Conservation (phyloP, 2,113 vertebrate genomes). For the Ammodytes marinus region DNA sequence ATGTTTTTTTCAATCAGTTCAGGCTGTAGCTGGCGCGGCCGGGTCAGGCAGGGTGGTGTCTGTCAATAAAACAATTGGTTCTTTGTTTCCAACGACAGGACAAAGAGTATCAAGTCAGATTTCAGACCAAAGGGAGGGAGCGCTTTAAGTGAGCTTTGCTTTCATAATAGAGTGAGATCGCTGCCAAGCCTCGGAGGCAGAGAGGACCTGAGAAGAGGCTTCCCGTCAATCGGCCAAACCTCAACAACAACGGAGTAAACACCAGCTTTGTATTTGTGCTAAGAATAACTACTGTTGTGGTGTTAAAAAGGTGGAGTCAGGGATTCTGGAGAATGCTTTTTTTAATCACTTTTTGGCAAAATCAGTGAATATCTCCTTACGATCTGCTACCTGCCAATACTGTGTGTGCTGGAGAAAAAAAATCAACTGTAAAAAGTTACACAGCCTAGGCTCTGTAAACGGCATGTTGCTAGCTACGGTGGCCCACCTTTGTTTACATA, state of each 20-base stretch:
- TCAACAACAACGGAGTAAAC: conserved; percentile 20
- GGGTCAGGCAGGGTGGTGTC: background rate
- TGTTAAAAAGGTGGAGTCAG: background rate
- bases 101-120: conserved; percentile 25
- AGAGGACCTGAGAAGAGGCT: background rate
- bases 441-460: too few species aligned
- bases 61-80: conserved; percentile 24
- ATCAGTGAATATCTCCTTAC: too few species aligned
- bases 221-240: background rate
- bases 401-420: too few species aligned
- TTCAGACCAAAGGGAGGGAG: background rate
- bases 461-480: too few species aligned
- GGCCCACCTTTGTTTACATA: too few species aligned
- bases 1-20: too few species aligned
- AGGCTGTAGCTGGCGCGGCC: background rate
- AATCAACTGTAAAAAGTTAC: too few species aligned
- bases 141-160: background rate
- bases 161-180: background rate
- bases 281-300: conserved; percentile 5
- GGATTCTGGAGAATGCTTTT: too few species aligned
- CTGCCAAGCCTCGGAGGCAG: conserved; percentile 32
- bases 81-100: conserved; percentile 10
- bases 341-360: too few species aligned
- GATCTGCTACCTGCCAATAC: too few species aligned
- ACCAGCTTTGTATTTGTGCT: background rate